Evolutionary conservation across 35 echinoderm and acorn worm genomes (phyloP), one percentile per base, ranked within the genome.

Genomic region (Lytechinus variegatus): DNA sequence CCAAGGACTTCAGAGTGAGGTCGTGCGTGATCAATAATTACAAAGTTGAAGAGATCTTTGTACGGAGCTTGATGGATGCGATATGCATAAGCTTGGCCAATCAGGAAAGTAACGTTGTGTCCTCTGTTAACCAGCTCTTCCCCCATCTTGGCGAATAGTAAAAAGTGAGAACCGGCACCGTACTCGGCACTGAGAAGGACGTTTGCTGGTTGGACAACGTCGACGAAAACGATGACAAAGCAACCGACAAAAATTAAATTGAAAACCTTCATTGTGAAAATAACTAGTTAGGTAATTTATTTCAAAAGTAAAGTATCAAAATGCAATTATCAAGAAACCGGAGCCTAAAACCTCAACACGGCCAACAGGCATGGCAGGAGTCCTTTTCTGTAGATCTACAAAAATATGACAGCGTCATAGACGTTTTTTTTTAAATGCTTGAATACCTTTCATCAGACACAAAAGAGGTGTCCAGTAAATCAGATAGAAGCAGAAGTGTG

Each of bases 101-200:
- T 95, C 93, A 97, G 94, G 91, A 97, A 97, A 9, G 94, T 97
- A 8, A 97, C 96, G 4, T 94, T 91, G 54, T 97, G 96, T 16
- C 88, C 94, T 24, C 90, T 55, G 4, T 28, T 33, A 0, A 95
- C 88, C 9, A 97, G 96, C 52, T 94, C 91, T 28, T 94, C 56
- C 8, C 93, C 96, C 27, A 97, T 92, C 54, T 87, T 87, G 19
- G 94, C 94, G 12, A 57, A 94, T 1, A 56, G 54, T 13, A 94
- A 54, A 94, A 95, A 97, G 55, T 97, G 96, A 33, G 94, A 95
- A 1, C 96, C 96, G 24, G 95, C 96, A 14, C 96, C 96, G 54
- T 95, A 56, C 27, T 87, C 91, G 29, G 95, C 95, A n/a, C 90
- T 95, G 21, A 97, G 89, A 2, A 97, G 91, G 14, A 97, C 95